A percentile compares a stretch with the other conserved stretches of the same genome.
Evolutionary conservation across 2,888 invertebrate genomes (phyloP).

Genomic region (Julus scandinavius): DNA sequence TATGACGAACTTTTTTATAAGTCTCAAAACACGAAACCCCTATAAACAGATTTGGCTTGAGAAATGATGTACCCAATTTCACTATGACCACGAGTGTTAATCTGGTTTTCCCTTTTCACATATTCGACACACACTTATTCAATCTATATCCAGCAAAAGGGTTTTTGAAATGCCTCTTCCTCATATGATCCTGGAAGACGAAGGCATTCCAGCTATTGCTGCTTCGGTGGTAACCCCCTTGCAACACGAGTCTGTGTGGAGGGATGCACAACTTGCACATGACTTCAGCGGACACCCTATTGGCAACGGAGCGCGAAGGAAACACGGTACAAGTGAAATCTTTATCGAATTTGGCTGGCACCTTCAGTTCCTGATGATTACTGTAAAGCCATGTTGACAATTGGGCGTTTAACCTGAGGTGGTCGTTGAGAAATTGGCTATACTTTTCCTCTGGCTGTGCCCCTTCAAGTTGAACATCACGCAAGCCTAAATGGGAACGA

Average conservation of each 20-base stretch:
- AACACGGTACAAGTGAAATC: slow-evolving; percentile 29
- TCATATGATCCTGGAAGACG: slow-evolving; percentile 35
- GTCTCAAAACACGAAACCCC: too few relatives aligned
- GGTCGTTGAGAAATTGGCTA: slow-evolving; percentile 4
- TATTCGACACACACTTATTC: background rate
- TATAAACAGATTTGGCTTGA: too few relatives aligned
- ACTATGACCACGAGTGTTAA: background rate
- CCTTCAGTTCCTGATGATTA: slow-evolving; percentile 39
- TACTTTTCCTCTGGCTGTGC: slow-evolving; percentile 19
- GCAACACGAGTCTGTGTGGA: slow-evolving; percentile 4
- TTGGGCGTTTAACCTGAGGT: slow-evolving; percentile 16
- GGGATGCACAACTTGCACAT: slow-evolving; percentile 20
- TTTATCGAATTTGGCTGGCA: background rate
- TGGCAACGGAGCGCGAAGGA: slow-evolving; percentile 1
- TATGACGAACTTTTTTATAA: too few relatives aligned
- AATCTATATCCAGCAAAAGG: background rate
- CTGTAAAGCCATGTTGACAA: slow-evolving; percentile 27
- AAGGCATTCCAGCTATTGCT: slow-evolving; percentile 24
- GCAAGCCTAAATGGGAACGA: slow-evolving; percentile 38
- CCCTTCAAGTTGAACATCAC: background rate
- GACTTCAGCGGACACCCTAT: slow-evolving; percentile 12
- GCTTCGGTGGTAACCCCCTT: slow-evolving; percentile 35
- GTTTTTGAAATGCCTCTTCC: background rate
- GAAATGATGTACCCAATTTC: background rate
- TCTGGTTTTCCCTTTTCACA: background rate